phyloP scores from a whole-genome alignment of 2,113 vertebrate species.

The Austrofundulus limnaeus region DNA sequence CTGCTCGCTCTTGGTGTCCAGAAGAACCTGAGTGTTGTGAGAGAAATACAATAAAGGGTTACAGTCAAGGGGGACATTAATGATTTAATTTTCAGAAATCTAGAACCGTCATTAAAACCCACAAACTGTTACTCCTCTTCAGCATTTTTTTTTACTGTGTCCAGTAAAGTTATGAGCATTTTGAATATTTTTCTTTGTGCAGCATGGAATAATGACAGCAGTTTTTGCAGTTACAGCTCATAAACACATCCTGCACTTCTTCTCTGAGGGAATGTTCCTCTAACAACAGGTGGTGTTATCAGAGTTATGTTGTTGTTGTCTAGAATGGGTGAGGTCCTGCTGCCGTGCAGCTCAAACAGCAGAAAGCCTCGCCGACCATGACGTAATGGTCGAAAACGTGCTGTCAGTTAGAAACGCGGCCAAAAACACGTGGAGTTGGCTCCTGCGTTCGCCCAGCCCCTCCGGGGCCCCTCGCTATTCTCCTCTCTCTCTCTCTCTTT shows the following conservation, averaged over 20 bases:
- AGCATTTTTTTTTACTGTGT: too few relatives aligned
- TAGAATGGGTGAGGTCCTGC: constrained; percentile 40
- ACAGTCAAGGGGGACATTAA: too few relatives aligned
- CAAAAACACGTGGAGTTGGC: constrained; percentile 69
- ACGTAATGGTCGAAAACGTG: constrained; percentile 63
- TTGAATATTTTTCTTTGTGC: too few relatives aligned
- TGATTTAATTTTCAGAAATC: too few relatives aligned
- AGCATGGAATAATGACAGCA: too few relatives aligned
- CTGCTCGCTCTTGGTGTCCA: too few relatives aligned
- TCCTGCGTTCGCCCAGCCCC: constrained; percentile 37
- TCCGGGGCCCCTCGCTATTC: constrained; percentile 55
- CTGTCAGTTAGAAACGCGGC: constrained; percentile 55
- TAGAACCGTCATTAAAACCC: too few relatives aligned
- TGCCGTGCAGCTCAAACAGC: constrained; percentile 52
- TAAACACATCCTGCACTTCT: too few relatives aligned
- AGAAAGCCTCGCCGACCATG: constrained; percentile 52
- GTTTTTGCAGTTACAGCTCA: too few relatives aligned
- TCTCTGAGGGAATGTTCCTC: background rate
- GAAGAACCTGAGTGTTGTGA: background rate
- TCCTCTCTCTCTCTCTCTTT: constrained; percentile 37
- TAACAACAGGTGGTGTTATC: constrained; percentile 57
- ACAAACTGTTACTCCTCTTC: too few relatives aligned
- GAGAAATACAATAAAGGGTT: background rate
- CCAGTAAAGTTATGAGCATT: too few relatives aligned
- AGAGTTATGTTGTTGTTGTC: too few relatives aligned